Conservation (phyloP, 2,888 invertebrate genomes). For the Ormyrus labotus region DNA sequence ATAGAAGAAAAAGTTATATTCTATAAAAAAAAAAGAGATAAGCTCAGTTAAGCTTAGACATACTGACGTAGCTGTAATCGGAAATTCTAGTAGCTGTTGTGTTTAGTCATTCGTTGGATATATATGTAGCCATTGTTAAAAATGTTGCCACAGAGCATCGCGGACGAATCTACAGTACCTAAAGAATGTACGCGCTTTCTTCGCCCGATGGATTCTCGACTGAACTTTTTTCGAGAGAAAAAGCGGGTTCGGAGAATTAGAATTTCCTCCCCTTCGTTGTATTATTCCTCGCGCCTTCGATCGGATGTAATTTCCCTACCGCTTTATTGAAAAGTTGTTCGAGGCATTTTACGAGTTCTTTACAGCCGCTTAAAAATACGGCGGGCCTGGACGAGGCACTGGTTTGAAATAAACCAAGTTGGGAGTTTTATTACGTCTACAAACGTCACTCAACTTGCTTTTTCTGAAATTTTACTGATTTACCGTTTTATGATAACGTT, state of each 20-base stretch:
- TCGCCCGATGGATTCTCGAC: constrained; percentile 13
- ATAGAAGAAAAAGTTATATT: constrained; percentile 43
- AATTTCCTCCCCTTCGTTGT: background rate
- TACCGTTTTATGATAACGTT: too few relatives aligned
- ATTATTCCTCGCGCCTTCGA: background rate
- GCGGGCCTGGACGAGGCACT: background rate
- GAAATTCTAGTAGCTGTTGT: too few relatives aligned
- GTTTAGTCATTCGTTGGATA: too few relatives aligned
- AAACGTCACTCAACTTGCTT: constrained; percentile 3
- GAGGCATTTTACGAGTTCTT: constrained; percentile 39
- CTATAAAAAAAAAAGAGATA: background rate
- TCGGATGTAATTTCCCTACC: constrained; percentile 7
- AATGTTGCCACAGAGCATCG: too few relatives aligned
- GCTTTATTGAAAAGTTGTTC: constrained; percentile 13
- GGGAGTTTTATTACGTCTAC: constrained; percentile 8
- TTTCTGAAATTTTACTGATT: background rate
- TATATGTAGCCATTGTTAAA: too few relatives aligned
- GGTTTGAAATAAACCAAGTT: constrained; percentile 15
- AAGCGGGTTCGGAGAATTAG: background rate
- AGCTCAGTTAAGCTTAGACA: background rate
- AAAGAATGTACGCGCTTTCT: too few relatives aligned
- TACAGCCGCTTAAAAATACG: constrained; percentile 13
- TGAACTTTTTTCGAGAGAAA: constrained; percentile 13
- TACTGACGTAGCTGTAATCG: too few relatives aligned
- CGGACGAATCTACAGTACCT: too few relatives aligned